Evolutionary conservation across 2,888 invertebrate species (phyloP), one percentile per base, ranked within the genome.

Genomic region (Steromphala cineraria): DNA sequence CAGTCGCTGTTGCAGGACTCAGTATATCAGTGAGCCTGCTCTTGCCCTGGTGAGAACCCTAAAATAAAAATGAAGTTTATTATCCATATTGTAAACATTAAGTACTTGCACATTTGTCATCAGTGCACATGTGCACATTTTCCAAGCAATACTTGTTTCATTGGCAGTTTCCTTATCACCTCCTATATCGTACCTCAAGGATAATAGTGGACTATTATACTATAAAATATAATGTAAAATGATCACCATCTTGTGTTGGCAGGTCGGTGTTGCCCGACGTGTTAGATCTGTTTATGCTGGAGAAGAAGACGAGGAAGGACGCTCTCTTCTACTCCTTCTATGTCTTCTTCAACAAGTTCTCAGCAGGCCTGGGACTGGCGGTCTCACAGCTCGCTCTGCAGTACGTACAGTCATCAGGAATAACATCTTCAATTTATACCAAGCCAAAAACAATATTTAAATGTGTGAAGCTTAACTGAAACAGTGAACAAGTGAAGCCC

Each of bases 201-300:
- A n/a, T n/a, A n/a, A n/a, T n/a, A n/a, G n/a, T n/a, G n/a, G n/a
- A n/a, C n/a, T n/a, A n/a, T n/a, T n/a, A n/a, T n/a, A n/a, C n/a
- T n/a, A n/a, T 36, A 7, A 36, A 36, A 36, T 36, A 36, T 36
- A 4, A 4, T 36, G 7, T 7, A 36, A 36, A 36, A 36, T 36
- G 2, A 36, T 36, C 36, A 36, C 36, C 2, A 4, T 36, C 36
- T 36, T 36, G 7, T 36, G 36, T 36, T 36, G 36, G 4, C 76
- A 92, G 90, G 91, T 91, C 91, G 5, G 89, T 92, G 87, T 79
- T 92, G 13, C 92, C 92, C 19, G 92, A 92, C 79, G 90, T 91
- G 5, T 83, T 92, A 13, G 92, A 92, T 81, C 87, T 90, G 36
- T 92, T 90, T 77, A 89, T 89, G 87, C 71, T 92, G 80, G 86